Conservation (phyloP, 2,888 invertebrate genomes). For the Papilio demoleus region DNA sequence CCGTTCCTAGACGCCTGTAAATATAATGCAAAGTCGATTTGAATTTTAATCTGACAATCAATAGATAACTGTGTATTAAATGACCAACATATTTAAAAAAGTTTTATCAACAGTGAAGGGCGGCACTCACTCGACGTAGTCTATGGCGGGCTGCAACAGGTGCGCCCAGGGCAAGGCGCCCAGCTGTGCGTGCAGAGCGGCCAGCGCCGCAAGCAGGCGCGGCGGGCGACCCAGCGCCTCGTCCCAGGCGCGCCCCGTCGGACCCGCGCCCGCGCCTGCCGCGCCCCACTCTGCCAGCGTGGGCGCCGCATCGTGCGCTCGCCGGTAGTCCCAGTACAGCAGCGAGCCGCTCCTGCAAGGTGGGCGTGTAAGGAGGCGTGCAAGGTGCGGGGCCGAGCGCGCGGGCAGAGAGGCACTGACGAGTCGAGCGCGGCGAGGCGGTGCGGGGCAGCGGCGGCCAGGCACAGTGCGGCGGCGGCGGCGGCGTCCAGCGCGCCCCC, state of each 20-base stretch:
- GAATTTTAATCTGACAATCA: no score
- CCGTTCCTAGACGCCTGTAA: no score
- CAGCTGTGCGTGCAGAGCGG: conserved; percentile 60
- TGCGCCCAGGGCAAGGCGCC: conserved; percentile 66
- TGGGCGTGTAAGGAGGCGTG: background rate
- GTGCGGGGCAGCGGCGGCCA: conserved; percentile 88
- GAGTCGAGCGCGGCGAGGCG: conserved; percentile 90
- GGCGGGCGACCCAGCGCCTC: conserved; percentile 50
- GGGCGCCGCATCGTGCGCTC: conserved; percentile 69
- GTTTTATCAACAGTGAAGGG: no score
- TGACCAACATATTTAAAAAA: no score
- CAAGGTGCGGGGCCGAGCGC: no score
- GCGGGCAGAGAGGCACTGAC: conserved; percentile 72
- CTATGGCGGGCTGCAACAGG: conserved; percentile 63
- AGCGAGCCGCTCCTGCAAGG: conserved; percentile 87
- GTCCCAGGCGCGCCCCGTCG: conserved; percentile 27
- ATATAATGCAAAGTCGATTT: no score
- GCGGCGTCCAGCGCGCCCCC: conserved; percentile 92
- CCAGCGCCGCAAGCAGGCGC: conserved; percentile 66
- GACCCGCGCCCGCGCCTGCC: conserved; percentile 28
- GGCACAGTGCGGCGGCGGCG: conserved; percentile 88
- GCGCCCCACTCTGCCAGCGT: conserved; percentile 76
- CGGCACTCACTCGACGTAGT: conserved; percentile 59
- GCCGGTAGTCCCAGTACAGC: conserved; percentile 87
- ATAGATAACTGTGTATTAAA: no score